Evolutionary conservation across 2,797 vertebrate species (phyloP), one percentile per base, ranked within the genome.

Genomic region (Nyctibius grandis): DNA sequence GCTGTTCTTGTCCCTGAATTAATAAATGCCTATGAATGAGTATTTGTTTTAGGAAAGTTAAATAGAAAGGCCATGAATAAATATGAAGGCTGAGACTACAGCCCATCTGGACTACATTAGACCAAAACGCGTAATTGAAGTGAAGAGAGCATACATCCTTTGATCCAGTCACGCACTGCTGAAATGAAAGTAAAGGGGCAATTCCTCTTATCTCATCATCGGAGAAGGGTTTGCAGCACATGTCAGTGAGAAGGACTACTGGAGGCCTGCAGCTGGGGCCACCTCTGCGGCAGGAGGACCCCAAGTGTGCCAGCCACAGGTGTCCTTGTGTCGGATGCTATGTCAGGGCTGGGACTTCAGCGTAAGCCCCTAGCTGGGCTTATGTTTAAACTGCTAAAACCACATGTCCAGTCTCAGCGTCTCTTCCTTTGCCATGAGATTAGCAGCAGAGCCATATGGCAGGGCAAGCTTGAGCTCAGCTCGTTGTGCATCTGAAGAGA

Each of bases 31-130:
- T 90, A 72, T 5, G 3, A 95, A 38, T 75, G 78, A 93, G 87
- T 89, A 88, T 96, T 96, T 96, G 90, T 85, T 95, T 92, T 70
- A 91, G 42, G 63, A 38, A 95, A 93, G 81, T 91, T 92, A 95
- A 93, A 96, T 76, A 92, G 69, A 79, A 96, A 89, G 84, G 77
- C 77, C 44, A 25, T 53, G 94, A 94, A 95, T 85, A 92, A 93
- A 85, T 91, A 92, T 36, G 88, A 91, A 80, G 84, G 45, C 75
- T 89, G 74, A 88, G 88, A 88, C 85, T 84, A 92, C 96, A 83
- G 95, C 77, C 83, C 92, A 96, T 96, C 95, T 97, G 94, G 91
- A 81, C 91, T 75, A 76, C 82, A 92, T 94, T 94, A 96, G 74
- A 78, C 48, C 64, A 76, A 90, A 90, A 89, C 61, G 53, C 1